Conservation (phyloP, 1,140 invertebrate species). For the Spodoptera litura region DNA sequence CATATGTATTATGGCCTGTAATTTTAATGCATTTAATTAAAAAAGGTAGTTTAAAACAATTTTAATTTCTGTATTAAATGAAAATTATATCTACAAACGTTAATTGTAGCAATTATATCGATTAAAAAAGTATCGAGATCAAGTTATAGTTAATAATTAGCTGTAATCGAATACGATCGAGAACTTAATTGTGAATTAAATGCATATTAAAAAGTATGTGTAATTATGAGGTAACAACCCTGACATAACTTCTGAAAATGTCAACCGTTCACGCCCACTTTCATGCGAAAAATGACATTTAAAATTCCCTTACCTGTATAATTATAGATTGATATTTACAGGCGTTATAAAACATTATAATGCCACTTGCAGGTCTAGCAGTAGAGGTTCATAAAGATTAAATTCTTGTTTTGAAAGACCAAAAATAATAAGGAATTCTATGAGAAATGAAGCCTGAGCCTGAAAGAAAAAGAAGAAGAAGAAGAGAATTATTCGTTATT, state of each 20-base stretch:
- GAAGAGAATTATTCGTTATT: too few relatives aligned
- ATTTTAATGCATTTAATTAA: too few relatives aligned
- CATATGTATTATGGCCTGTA: too few relatives aligned
- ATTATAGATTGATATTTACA: slow-evolving; percentile 1
- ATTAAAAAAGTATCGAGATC: slow-evolving; percentile 3
- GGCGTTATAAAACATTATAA: too few relatives aligned
- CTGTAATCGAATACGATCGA: neutral
- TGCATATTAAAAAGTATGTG: neutral
- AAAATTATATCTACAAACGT: neutral
- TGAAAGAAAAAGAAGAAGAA: too few relatives aligned
- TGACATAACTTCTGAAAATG: slow-evolving; percentile 49
- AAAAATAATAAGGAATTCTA: too few relatives aligned
- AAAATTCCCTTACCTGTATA: neutral
- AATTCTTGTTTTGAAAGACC: too few relatives aligned
- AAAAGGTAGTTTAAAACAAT: too few relatives aligned
- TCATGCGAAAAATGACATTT: slow-evolving; percentile 49
- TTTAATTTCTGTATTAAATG: too few relatives aligned
- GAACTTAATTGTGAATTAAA: slow-evolving; percentile 25
- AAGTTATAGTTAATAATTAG: slow-evolving; percentile 1
- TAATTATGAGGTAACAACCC: slow-evolving; percentile 39
- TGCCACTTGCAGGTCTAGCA: too few relatives aligned
- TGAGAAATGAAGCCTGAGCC: too few relatives aligned
- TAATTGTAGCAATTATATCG: neutral
- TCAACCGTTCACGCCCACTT: slow-evolving; percentile 50
- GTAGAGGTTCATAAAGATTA: too few relatives aligned